Conservation (phyloP, 2,797 vertebrate species). For the Liparis tanakae region DNA sequence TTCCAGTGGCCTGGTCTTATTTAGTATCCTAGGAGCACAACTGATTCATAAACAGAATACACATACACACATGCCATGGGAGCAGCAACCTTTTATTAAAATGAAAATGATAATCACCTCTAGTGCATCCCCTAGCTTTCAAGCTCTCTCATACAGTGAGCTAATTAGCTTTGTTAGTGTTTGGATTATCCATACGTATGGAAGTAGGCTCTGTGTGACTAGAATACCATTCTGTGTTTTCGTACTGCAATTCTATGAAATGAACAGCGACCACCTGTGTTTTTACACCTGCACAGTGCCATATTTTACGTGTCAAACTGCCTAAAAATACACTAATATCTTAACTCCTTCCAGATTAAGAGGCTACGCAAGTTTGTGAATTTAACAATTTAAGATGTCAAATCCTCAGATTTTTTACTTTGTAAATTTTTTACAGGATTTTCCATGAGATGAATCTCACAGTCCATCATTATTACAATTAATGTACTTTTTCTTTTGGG, state of each 20-base stretch:
- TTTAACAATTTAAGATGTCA: conserved; percentile 26
- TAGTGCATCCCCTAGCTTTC: conserved; percentile 60
- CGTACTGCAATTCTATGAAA: conserved; percentile 10
- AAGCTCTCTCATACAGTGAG: conserved; percentile 62
- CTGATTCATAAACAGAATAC: conserved; percentile 62
- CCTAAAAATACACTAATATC: neutral
- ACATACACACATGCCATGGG: conserved; percentile 57
- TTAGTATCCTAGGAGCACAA: conserved; percentile 48
- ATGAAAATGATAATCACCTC: conserved; percentile 71
- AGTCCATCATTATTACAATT: conserved; percentile 20
- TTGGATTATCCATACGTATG: conserved; percentile 45
- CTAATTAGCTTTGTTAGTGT: conserved; percentile 62
- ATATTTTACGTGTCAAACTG: conserved; percentile 7
- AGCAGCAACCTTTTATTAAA: conserved; percentile 76
- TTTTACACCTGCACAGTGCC: neutral
- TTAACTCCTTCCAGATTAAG: neutral
- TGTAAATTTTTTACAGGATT: neutral
- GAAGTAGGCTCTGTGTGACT: conserved; percentile 19
- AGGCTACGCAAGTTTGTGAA: neutral
- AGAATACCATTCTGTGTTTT: conserved; percentile 14
- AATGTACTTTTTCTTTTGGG: neutral
- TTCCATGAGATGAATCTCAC: neutral
- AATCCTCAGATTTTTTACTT: neutral
- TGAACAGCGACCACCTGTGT: neutral
- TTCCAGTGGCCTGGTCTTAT: conserved; percentile 46